phyloP scores from a whole-genome alignment of 2,113 vertebrate species.

The Oreocharis arfaki region DNA sequence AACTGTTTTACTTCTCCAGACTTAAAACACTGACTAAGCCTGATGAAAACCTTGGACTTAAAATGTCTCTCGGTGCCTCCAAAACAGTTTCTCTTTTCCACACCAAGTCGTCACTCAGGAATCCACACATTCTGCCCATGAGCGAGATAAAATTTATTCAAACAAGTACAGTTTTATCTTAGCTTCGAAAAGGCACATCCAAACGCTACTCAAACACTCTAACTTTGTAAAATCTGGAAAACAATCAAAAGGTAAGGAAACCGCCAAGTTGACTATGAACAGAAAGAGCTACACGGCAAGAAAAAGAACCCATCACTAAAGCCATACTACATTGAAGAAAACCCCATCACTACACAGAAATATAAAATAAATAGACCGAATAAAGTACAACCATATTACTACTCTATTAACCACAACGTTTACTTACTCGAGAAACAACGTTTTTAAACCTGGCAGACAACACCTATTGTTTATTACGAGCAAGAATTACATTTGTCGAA shows the following conservation, averaged over 20 bases:
- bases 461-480: background rate
- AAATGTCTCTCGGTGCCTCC: background rate
- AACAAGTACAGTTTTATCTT: background rate
- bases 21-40: background rate
- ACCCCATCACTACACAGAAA: accelerated
- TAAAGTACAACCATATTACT: accelerated
- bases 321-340: background rate
- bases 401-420: accelerated
- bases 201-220: background rate
- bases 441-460: background rate
- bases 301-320: accelerated
- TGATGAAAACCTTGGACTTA: background rate
- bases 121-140: background rate
- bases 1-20: background rate
- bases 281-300: background rate
- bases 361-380: accelerated
- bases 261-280: background rate
- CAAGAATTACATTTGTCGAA: accelerated
- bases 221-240: background rate
- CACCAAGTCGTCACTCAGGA: background rate
- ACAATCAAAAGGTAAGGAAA: background rate
- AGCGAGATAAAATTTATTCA: background rate
- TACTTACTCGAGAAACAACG: accelerated
- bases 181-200: background rate
- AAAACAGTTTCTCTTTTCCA: background rate